Evolutionary conservation across 2,113 vertebrate species (phyloP).

Genomic region (Pithys albifrons): DNA sequence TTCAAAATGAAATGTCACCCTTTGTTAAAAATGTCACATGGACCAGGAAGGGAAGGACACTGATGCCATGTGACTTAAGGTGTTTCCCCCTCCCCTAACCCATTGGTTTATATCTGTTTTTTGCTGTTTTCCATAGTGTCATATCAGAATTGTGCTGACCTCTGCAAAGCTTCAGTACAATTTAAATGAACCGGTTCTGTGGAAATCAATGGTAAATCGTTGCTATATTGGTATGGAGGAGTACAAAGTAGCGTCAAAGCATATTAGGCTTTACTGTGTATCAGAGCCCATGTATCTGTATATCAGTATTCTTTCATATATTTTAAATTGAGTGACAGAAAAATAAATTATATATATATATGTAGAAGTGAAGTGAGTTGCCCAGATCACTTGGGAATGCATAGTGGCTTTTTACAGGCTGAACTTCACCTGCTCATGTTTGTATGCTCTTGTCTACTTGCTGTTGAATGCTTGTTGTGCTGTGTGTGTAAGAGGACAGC

Average conservation of each 20-base stretch:
- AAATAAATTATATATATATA: not conserved
- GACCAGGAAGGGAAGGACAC: not conserved
- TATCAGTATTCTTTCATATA: not conserved
- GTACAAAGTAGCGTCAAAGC: not conserved
- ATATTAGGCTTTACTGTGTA: not conserved
- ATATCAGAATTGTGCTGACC: not conserved
- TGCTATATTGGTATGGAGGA: not conserved
- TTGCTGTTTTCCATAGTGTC: not conserved
- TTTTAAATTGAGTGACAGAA: not conserved
- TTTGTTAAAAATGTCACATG: not conserved
- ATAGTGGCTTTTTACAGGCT: not conserved
- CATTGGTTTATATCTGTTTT: not conserved
- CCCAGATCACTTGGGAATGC: not conserved
- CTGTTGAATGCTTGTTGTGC: accelerated
- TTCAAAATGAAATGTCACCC: not conserved
- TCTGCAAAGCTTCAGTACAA: not conserved
- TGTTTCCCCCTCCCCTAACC: not conserved
- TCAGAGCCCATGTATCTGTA: not conserved
- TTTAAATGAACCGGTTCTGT: not conserved
- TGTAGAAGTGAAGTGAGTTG: not conserved
- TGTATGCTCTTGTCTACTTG: not conserved
- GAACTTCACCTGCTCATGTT: not conserved
- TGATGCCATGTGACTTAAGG: not conserved
- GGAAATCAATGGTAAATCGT: not conserved
- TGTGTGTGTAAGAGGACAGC: not conserved